Conservation (phyloP, 2,113 vertebrate species). For the Symphodus melops region DNA sequence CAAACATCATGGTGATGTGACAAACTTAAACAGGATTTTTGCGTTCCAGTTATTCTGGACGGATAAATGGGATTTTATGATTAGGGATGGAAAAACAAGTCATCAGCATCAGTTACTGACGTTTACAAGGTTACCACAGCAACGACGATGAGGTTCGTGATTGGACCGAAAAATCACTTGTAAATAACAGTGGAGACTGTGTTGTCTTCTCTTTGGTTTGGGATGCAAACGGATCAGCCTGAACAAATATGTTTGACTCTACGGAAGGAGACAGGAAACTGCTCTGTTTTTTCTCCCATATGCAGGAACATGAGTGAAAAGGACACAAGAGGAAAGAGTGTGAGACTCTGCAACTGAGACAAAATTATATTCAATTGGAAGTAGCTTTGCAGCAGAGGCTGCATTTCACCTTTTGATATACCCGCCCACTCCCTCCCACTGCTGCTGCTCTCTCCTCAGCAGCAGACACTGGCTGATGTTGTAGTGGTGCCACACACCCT, state of each 20-base stretch:
- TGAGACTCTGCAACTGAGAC: constrained; percentile 61
- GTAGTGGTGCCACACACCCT: constrained; percentile 67
- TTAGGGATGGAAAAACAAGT: background rate
- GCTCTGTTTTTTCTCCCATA: constrained; percentile 18
- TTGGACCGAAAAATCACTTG: background rate
- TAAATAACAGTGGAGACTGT: background rate
- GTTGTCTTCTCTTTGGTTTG: background rate
- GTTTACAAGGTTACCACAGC: background rate
- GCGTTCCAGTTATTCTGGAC: background rate
- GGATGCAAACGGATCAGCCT: background rate
- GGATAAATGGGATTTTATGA: background rate
- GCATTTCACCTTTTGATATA: constrained; percentile 78
- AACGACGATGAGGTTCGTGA: background rate
- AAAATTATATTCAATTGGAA: constrained; percentile 59
- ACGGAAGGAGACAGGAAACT: constrained; percentile 9
- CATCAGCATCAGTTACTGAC: background rate
- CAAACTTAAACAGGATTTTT: background rate
- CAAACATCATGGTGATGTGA: background rate
- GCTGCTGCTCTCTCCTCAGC: constrained; percentile 62
- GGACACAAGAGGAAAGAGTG: constrained; percentile 63
- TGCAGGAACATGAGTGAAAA: constrained; percentile 17
- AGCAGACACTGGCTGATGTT: constrained; percentile 70
- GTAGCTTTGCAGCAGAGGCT: constrained; percentile 69
- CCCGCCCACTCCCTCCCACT: constrained; percentile 76
- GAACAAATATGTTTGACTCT: background rate